Evolutionary conservation across 92 coral and sea anemone genomes (phyloP).

Genomic region (Heteractis magnifica): DNA sequence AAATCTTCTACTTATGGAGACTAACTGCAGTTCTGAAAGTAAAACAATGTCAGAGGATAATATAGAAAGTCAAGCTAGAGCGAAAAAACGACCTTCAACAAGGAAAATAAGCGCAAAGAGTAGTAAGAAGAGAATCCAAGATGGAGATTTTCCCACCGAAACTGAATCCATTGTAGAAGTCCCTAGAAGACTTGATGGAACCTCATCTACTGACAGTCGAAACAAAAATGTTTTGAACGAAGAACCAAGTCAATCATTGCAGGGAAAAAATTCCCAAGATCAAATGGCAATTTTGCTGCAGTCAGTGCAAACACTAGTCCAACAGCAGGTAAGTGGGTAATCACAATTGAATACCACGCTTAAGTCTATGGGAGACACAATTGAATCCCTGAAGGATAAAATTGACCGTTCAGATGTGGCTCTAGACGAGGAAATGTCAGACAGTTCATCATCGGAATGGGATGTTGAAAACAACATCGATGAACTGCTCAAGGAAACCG

Average conservation of each 20-base stretch:
- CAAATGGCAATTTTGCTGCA: constrained; percentile 2
- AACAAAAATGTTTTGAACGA: not conserved
- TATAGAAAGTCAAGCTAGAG: not conserved
- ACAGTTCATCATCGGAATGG: no score
- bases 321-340: constrained; percentile 22
- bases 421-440: no score
- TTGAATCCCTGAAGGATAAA: not conserved
- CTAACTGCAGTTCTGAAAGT: no score
- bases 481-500: not conserved
- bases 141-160: constrained; percentile 17
- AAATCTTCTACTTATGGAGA: no score
- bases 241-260: not conserved
- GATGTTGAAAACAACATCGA: no score
- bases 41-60: not conserved
- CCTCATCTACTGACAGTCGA: not conserved
- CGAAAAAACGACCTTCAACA: not conserved
- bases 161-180: not conserved
- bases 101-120: not conserved
- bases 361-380: constrained; percentile 8
- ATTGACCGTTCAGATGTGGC: no score
- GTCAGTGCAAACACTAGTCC: constrained; percentile 10
- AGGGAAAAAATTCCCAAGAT: constrained; percentile 1
- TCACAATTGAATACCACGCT: constrained; percentile 32
- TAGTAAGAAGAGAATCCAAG: constrained; percentile 13
- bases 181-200: not conserved